Conservation (phyloP, 2,888 invertebrate genomes). For the Epinotia demarniana region DNA sequence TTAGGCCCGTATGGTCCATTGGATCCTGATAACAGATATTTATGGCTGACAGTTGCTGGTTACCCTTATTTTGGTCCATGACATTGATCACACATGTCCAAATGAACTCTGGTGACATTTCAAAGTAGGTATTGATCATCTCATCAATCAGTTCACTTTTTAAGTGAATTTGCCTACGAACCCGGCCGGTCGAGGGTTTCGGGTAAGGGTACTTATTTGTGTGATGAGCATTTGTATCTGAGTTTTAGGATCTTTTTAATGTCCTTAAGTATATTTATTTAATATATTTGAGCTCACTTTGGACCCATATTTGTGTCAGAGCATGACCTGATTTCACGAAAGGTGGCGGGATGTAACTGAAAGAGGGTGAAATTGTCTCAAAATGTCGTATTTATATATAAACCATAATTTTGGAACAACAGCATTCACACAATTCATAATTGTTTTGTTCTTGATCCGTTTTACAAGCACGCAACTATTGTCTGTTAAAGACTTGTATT, state of each 20-base stretch:
- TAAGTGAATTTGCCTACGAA: too few relatives aligned
- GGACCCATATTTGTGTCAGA: too few relatives aligned
- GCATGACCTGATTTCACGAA: not conserved
- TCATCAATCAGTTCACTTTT: too few relatives aligned
- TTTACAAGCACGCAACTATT: too few relatives aligned
- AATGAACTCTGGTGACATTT: constrained; percentile 1
- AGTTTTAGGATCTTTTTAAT: too few relatives aligned
- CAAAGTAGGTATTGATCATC: not conserved
- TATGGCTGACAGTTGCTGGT: constrained; percentile 64
- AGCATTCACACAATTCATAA: not conserved
- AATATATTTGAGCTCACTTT: not conserved
- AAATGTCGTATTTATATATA: not conserved
- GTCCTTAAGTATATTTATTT: not conserved
- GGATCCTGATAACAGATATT: constrained; percentile 74
- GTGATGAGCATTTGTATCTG: too few relatives aligned
- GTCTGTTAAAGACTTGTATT: too few relatives aligned
- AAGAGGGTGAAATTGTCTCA: too few relatives aligned
- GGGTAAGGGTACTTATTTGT: too few relatives aligned
- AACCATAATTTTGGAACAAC: not conserved
- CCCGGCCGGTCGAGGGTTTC: too few relatives aligned
- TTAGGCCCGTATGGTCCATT: constrained; percentile 54
- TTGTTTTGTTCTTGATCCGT: not conserved
- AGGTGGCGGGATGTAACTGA: not conserved
- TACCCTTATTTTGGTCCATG: constrained; percentile 58
- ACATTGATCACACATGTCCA: constrained; percentile 17